Conservation (phyloP, 2,113 vertebrate species). For the Corynorhinus townsendii region DNA sequence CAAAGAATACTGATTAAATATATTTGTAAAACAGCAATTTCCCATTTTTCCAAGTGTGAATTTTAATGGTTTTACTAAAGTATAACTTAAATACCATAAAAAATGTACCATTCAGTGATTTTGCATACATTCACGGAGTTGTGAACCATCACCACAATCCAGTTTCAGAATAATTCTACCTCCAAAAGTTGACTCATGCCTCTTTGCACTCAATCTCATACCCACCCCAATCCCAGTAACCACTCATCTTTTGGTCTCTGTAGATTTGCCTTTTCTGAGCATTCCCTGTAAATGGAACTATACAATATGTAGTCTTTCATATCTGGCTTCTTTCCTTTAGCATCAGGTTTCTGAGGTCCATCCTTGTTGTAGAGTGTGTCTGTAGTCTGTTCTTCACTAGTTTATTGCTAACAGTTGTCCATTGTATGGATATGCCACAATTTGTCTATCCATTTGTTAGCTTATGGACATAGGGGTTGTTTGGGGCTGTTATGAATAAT, state of each 20-base stretch:
- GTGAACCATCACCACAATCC: background rate
- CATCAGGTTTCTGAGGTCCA: background rate
- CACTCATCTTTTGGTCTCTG: background rate
- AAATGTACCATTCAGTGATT: background rate
- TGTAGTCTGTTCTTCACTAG: background rate
- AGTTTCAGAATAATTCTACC: background rate
- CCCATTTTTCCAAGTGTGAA: background rate
- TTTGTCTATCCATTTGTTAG: background rate
- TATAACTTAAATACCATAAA: slow-evolving; percentile 2
- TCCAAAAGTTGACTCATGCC: background rate
- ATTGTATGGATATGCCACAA: background rate
- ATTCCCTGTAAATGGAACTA: background rate
- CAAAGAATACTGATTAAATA: background rate
- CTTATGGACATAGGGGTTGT: background rate
- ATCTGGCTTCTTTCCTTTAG: background rate
- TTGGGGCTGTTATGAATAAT: background rate
- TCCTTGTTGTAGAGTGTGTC: background rate
- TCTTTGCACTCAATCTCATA: background rate
- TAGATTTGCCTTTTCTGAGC: background rate
- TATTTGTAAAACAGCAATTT: slow-evolving; percentile 2
- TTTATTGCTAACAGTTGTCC: background rate
- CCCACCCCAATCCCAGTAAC: background rate
- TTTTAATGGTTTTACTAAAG: slow-evolving; percentile 23
- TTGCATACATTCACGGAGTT: background rate
- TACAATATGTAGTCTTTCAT: background rate